Conservation (phyloP, 2,113 vertebrate species). For the Carlito syrichta region DNA sequence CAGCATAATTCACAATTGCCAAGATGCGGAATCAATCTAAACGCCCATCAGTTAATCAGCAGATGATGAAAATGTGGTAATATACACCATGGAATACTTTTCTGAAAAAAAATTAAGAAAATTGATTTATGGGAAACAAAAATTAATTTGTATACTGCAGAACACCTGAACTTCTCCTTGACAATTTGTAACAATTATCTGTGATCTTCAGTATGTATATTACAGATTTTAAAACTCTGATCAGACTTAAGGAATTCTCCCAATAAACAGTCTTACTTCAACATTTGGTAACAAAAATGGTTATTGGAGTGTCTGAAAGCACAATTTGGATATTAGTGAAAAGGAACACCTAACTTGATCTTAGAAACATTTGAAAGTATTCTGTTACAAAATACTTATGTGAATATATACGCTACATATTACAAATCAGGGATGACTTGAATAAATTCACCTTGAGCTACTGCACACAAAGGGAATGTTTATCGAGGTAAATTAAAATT, state of each 20-base stretch:
- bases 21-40: too few relatives aligned
- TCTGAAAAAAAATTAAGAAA: not conserved
- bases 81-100: too few relatives aligned
- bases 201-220: not conserved
- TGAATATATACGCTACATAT: not conserved
- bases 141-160: not conserved
- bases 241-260: not conserved
- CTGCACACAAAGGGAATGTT: not conserved
- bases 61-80: too few relatives aligned
- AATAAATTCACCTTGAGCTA: not conserved
- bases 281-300: not conserved
- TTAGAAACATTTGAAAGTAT: not conserved
- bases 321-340: not conserved
- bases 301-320: not conserved
- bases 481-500: not conserved
- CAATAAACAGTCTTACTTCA: not conserved
- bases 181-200: not conserved
- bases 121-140: not conserved
- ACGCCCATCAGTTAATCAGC: too few relatives aligned
- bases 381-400: not conserved
- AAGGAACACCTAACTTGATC: not conserved
- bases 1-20: too few relatives aligned
- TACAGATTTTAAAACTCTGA: not conserved
- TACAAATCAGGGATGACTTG: not conserved
- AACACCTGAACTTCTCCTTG: not conserved